Evolutionary conservation across 1,140 invertebrate species (phyloP).

Genomic region (Apis mellifera): DNA sequence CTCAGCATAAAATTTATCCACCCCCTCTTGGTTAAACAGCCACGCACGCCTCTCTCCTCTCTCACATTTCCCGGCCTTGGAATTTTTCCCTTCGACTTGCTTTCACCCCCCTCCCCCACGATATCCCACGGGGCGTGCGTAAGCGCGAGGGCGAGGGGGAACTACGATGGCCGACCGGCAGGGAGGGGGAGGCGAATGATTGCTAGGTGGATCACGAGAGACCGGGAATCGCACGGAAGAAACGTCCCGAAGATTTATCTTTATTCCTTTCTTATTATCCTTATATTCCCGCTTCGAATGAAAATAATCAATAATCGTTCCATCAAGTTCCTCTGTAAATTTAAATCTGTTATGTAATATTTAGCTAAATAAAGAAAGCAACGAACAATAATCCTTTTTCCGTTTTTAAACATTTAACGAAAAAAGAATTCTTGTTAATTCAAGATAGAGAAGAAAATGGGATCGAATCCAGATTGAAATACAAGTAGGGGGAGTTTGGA

Average conservation of each 20-base stretch:
- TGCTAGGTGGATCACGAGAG: background rate
- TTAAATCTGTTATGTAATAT: no score
- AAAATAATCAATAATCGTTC: no score
- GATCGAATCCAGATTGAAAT: background rate
- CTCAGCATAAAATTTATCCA: conserved; percentile 78
- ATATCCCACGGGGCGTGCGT: conserved; percentile 57
- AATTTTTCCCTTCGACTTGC: conserved; percentile 53
- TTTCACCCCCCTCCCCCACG: conserved; percentile 41
- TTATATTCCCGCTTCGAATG: no score
- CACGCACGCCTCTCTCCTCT: conserved; percentile 73
- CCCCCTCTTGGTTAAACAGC: conserved; percentile 77
- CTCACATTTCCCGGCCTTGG: conserved; percentile 62
- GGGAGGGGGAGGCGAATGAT: background rate
- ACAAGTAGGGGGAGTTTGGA: conserved; percentile 40
- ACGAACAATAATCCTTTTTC: no score
- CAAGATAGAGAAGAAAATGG: no score
- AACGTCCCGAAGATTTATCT: background rate
- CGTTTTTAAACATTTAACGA: no score
- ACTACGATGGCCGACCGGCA: conserved; percentile 15
- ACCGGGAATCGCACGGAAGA: background rate
- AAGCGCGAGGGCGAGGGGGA: background rate
- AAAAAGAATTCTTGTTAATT: no score
- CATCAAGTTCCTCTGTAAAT: no score
- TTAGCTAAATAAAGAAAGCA: no score
- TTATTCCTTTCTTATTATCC: background rate